Conservation (phyloP, 1,140 invertebrate genomes). For the Saccostrea glomerata region DNA sequence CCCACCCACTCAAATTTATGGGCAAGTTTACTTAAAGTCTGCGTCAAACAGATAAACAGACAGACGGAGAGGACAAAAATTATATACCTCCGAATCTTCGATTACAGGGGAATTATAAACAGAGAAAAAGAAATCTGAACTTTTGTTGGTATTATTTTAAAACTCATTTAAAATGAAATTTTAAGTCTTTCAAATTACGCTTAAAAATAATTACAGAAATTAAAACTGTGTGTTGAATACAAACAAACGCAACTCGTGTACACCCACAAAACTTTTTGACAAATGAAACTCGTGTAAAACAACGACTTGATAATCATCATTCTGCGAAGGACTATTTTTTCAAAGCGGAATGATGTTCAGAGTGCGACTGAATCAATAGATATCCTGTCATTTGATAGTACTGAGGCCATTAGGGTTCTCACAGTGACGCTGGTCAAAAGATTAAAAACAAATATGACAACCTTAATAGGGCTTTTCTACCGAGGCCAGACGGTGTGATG, state of each 20-base stretch:
- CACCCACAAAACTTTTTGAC: not conserved
- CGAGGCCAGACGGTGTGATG: not conserved
- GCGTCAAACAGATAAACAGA: too few species aligned
- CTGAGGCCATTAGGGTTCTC: not conserved
- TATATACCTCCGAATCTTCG: too few species aligned
- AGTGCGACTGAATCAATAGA: constrained; percentile 6
- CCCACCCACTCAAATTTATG: too few species aligned
- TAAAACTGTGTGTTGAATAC: not conserved
- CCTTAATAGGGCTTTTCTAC: constrained; percentile 12
- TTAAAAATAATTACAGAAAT: not conserved
- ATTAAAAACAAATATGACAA: constrained; percentile 30
- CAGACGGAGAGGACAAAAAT: too few species aligned
- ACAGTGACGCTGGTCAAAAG: constrained; percentile 18
- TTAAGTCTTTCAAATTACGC: not conserved
- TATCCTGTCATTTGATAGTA: constrained; percentile 14
- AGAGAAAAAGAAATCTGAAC: too few species aligned
- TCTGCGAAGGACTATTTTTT: not conserved
- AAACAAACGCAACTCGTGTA: not conserved
- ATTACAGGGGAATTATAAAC: too few species aligned
- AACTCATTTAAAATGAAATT: too few species aligned
- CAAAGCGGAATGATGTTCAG: not conserved
- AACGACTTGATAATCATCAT: not conserved
- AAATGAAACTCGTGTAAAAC: not conserved
- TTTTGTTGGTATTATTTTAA: too few species aligned
- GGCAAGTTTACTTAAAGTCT: too few species aligned